Conservation (phyloP, 2,888 invertebrate species). For the Rhorus exstirpatorius region DNA sequence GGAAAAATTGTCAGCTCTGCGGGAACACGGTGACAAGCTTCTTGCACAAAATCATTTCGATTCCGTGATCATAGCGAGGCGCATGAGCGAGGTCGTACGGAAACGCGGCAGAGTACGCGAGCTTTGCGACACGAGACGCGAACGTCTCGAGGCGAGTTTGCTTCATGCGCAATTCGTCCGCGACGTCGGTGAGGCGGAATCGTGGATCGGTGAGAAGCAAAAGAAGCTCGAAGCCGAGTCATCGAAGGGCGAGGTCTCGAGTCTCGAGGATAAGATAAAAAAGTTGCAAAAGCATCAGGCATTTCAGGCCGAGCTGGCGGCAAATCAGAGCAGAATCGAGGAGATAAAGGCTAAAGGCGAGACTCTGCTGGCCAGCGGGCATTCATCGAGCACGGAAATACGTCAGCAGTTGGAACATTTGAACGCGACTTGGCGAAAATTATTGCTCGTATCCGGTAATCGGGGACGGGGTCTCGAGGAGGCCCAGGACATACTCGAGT, state of each 20-base stretch:
- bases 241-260: slow-evolving; percentile 91
- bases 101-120: slow-evolving; percentile 90
- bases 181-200: slow-evolving; percentile 96
- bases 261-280: slow-evolving; percentile 97
- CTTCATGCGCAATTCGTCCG: slow-evolving; percentile 96
- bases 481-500: slow-evolving; percentile 98
- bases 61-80: slow-evolving; percentile 91
- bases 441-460: slow-evolving; percentile 91
- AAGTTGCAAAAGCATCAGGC: slow-evolving; percentile 98
- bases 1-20: slow-evolving; percentile 93
- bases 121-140: slow-evolving; percentile 89
- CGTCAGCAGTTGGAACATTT: slow-evolving; percentile 90
- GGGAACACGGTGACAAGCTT: slow-evolving; percentile 95
- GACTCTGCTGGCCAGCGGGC: slow-evolving; percentile 90
- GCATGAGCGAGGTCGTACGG: slow-evolving; percentile 91
- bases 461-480: slow-evolving; percentile 96
- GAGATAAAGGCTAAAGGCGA: slow-evolving; percentile 93
- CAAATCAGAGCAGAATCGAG: slow-evolving; percentile 94
- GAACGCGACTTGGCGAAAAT: slow-evolving; percentile 91
- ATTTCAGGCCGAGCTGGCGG: slow-evolving; percentile 96
- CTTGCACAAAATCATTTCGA: slow-evolving; percentile 97
- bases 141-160: slow-evolving; percentile 91
- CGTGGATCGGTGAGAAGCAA: slow-evolving; percentile 96
- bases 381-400: slow-evolving; percentile 91
- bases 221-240: slow-evolving; percentile 94